Base-by-base conservation (phyloP, 2,797 vertebrate genomes). In the Leptatherina wallacei region DNA sequence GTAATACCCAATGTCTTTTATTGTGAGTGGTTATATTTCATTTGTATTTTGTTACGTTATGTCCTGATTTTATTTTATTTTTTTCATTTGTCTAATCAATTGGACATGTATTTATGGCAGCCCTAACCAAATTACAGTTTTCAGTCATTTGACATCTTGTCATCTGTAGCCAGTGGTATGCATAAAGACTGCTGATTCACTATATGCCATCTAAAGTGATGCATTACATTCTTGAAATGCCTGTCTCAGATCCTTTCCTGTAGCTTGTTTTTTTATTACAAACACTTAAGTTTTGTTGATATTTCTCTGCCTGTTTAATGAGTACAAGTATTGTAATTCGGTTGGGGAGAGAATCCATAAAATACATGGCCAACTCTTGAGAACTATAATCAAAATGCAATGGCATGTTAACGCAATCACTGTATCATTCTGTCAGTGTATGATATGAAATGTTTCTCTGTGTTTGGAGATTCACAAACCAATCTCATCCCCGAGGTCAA, bases 301-400 rank as follows among this genome's bases (percentile, higher is more conserved):
- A 68, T 78, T 78, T 51, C 35, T 66, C 67, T 87, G 76, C 75
- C 56, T 89, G 32, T 60, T 52, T 84, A 61, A 77, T 84, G 18
- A 67, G 32, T 44, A 63, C 52, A 3, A 73, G 32, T 69, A 69
- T 80, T 87, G 83, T 89, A 91, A 89, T 92, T 94, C 80, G 88
- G 93, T 93, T 94, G 92, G 93, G 91, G 94, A 94, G 94, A 95
- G 94, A 94, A 92, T 92, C 92, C 91, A 93, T 93, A 66, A 87
- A 89, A 92, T 93, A 90, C 90, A 94, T 93, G 91, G 88, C 92
- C 91, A 91, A 84, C 56, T 71, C 32, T 61, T n/a, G 40, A 68
- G 70, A 85, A 78, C 36, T 36, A 22, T 85, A 16, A 74, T 6
- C 69, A 27, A 64, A 42, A 8, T 6, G 36, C 30, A 66, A 22